Base-by-base conservation (phyloP, 2,888 invertebrate genomes). In the Urechis unicinctus region DNA sequence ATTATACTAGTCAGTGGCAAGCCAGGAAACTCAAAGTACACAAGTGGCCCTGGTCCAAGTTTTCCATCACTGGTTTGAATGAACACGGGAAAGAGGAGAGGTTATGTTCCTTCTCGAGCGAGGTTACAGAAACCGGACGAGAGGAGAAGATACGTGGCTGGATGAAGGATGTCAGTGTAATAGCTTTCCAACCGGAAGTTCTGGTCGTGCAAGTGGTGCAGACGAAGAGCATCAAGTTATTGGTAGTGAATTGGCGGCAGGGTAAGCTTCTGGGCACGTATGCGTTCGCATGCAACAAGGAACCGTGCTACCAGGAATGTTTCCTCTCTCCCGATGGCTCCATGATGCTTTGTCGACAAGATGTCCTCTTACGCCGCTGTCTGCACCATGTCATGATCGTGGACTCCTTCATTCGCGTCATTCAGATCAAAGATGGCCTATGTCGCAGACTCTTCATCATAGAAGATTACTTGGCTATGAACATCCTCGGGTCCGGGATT, bases 301-400 rank as follows among this genome's bases (percentile, higher is more conserved):
- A 48, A 21, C 25, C 48, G 9, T 48, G 48, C 26, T 6, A n/a
- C 48, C 48, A 48, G 28, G 48, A 48, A 21, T 48, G 48, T 28
- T 48, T 48, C 28, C 22, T 48, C 6, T n/a, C n/a, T 22, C 48
- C 48, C 9, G 48, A 26, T 9, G 48, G 25, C 24, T n/a, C 22
- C 6, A n/a, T 48, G 9, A 48, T 48, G 48, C 13, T 48, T 9
- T 25, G 9, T 21, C 24, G 48, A 6, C 48, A 48, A 21, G 22
- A 48, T 21, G 17, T 26, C 5, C 21, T 4, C 25, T 26, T 48
- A 21, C 9, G 48, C 9, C 9, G 48, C 5, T 9, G 22, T n/a
- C 24, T 22, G 13, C n/a, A 22, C 22, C 48, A 48, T 21, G 26
- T 48, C 9, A 26, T 13, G 22, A 22, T 6, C 6, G 9, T 26